Conservation (phyloP, 2,888 invertebrate species). For the Globia sparganii region DNA sequence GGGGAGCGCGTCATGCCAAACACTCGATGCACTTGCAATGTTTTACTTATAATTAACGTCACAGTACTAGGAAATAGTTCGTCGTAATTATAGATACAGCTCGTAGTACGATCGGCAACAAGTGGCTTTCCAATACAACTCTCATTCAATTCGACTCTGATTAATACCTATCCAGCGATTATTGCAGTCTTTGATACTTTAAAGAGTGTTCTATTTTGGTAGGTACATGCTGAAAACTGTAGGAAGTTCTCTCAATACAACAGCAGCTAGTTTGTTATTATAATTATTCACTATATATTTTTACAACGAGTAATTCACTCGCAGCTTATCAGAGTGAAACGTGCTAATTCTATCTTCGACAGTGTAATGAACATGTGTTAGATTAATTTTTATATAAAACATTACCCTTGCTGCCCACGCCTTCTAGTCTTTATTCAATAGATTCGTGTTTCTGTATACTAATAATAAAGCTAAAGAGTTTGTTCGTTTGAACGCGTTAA, state of each 20-base stretch:
- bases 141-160: slow-evolving; percentile 54
- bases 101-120: slow-evolving; percentile 56
- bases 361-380: slow-evolving; percentile 52
- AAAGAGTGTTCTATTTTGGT: slow-evolving; percentile 47
- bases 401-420: slow-evolving; percentile 34
- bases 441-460: background rate
- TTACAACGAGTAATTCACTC: slow-evolving; percentile 50
- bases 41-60: slow-evolving; percentile 32
- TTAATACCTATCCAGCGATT: slow-evolving; percentile 41
- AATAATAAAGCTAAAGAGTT: background rate
- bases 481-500: background rate
- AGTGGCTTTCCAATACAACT: slow-evolving; percentile 58
- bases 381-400: slow-evolving; percentile 53
- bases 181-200: slow-evolving; percentile 35
- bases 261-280: slow-evolving; percentile 44
- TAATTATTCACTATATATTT: slow-evolving; percentile 58
- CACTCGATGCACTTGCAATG: slow-evolving; percentile 48
- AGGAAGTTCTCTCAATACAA: slow-evolving; percentile 35
- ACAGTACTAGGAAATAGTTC: slow-evolving; percentile 37
- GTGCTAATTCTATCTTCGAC: slow-evolving; percentile 49
- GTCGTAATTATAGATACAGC: slow-evolving; percentile 50
- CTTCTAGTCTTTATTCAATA: slow-evolving; percentile 26
- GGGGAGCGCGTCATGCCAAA: slow-evolving; percentile 43
- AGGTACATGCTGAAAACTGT: slow-evolving; percentile 24
- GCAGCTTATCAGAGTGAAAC: slow-evolving; percentile 46